Percentiles rank a stretch among this genome's conserved stretches.
These are phyloP conservation scores for Drosophila ambigua DNA, from an alignment of 1,140 invertebrate genomes.

Conservation along the genomic window DNA sequence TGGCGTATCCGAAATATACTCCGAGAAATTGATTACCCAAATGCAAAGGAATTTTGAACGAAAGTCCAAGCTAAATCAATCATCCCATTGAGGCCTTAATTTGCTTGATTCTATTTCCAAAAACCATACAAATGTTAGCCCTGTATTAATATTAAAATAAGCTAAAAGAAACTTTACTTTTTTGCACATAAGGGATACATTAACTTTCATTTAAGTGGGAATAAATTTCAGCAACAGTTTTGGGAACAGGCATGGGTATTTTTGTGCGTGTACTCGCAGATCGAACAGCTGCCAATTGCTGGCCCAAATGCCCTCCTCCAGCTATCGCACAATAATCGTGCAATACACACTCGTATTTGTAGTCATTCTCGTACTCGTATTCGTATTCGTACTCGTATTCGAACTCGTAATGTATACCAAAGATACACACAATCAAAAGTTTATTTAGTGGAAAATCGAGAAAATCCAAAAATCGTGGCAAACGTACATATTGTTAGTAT, in stretches of 20 bases:
- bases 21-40: background rate
- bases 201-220: too few species aligned
- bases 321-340: background rate
- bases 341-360: too few species aligned
- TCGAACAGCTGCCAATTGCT: slow-evolving; percentile 58
- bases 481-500: too few species aligned
- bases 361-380: slow-evolving; percentile 27
- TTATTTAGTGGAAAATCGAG: slow-evolving; percentile 42
- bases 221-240: background rate
- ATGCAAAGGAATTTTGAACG: too few species aligned
- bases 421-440: slow-evolving; percentile 12
- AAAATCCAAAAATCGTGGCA: background rate
- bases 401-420: slow-evolving; percentile 36
- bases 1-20: background rate
- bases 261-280: slow-evolving; percentile 42
- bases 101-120: too few species aligned
- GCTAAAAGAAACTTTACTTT: background rate
- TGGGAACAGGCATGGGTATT: too few species aligned
- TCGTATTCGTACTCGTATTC: slow-evolving; percentile 18
- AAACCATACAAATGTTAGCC: too few species aligned
- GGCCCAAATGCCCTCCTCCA: slow-evolving; percentile 44
- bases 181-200: too few species aligned
- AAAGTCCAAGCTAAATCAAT: too few species aligned
- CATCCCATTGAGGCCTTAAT: too few species aligned
- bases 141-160: too few species aligned